phyloP scores from a whole-genome alignment of 2,113 vertebrate genomes.

The Oxyura jamaicensis region DNA sequence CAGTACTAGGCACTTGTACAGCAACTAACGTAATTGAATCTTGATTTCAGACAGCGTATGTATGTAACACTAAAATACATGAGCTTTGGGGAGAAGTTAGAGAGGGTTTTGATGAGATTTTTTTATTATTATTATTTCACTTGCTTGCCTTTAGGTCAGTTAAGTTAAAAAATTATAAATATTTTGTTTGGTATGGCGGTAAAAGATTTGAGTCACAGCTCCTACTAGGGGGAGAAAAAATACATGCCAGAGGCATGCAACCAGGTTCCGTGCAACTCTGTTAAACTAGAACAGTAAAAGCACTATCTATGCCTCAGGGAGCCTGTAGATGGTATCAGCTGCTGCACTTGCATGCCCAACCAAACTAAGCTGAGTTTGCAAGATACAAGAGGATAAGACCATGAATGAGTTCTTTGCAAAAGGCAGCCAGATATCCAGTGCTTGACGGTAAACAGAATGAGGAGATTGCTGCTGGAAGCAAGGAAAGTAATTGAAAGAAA shows the following conservation, averaged over 20 bases:
- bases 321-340: slow-evolving; percentile 5
- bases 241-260: neutral
- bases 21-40: neutral
- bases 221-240: neutral
- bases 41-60: neutral
- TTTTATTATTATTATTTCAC: neutral
- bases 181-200: neutral
- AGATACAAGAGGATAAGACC: slow-evolving; percentile 13
- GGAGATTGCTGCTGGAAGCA: neutral
- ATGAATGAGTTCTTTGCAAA: slow-evolving; percentile 10
- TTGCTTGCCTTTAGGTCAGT: neutral
- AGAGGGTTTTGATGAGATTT: neutral
- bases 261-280: neutral
- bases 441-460: rapidly evolving
- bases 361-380: slow-evolving; percentile 37
- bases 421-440: neutral
- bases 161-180: neutral
- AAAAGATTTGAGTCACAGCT: neutral
- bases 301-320: slow-evolving; percentile 7
- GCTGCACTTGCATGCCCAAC: neutral
- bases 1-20: neutral
- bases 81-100: neutral
- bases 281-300: slow-evolving; percentile 3
- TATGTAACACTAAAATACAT: neutral
- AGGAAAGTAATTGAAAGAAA: neutral